Evolutionary conservation across 2,113 vertebrate species (phyloP).

Genomic region (Pygoscelis adeliae): DNA sequence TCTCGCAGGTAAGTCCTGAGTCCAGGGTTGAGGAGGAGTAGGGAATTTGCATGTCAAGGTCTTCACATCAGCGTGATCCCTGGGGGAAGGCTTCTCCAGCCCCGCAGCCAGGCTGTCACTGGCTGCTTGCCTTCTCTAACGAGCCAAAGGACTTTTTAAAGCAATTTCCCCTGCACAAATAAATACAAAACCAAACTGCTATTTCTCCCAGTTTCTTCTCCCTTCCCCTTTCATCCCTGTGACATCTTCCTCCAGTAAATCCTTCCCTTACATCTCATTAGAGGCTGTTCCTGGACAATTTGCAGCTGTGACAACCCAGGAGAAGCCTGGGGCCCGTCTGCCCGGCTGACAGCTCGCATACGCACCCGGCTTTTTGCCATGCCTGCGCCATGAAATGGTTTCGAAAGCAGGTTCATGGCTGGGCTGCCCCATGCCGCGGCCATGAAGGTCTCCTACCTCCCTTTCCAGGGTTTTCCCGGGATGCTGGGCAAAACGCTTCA

Average conservation of each 20-base stretch:
- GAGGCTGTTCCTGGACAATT: background rate
- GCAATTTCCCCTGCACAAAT: background rate
- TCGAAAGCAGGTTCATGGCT: background rate
- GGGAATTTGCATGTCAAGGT: background rate
- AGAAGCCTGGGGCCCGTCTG: constrained; percentile 19
- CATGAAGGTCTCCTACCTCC: accelerated
- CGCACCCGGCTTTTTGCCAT: background rate
- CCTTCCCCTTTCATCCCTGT: background rate
- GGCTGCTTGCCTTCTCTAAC: background rate
- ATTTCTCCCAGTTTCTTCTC: background rate
- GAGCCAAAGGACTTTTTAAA: background rate
- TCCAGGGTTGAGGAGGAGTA: background rate
- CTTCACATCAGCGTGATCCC: background rate
- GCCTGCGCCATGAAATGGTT: accelerated
- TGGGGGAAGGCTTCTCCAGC: background rate
- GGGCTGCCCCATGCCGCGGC: background rate
- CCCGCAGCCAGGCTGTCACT: background rate
- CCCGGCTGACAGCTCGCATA: background rate
- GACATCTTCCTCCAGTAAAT: constrained; percentile 11
- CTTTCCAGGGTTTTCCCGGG: background rate
- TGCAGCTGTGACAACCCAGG: constrained; percentile 16
- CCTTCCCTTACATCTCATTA: background rate
- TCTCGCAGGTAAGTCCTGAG: background rate
- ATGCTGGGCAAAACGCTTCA: background rate
- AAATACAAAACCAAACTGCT: background rate